Base-by-base conservation (phyloP, 2,113 vertebrate species). In the Labrus mixtus region DNA sequence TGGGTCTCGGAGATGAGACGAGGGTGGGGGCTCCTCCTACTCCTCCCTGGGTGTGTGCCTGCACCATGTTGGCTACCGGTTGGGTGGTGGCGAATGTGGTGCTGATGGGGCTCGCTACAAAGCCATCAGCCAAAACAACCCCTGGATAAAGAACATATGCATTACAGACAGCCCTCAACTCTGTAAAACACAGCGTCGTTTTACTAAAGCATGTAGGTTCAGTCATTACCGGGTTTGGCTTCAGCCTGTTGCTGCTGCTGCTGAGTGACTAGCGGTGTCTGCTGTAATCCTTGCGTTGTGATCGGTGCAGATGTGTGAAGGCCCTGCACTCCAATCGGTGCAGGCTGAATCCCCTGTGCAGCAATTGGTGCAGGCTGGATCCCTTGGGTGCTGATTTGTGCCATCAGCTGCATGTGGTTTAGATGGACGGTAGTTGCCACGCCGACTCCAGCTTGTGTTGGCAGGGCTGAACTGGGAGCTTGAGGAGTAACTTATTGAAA, bases 331-430 rank as follows among this genome's bases (percentile, higher is more conserved):
- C 96, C 95, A 0, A 99, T 95, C 0, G 96, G 95, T 0, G 96
- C 92, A 0, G 97, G 95, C 68, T 99, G 98, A 48, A 99, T 96
- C 36, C 97, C 96, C 87, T 98, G 97, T 0, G 96, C 93, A 0
- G 95, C 78, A 16, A 98, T 97, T 3, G 97, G 94, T 0, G 96
- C 92, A 0, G 96, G 95, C 88, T 99, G 98, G 69, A 99, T 97
- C 1, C 97, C 97, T 64, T 98, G 98, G 0, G 97, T 95, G 16
- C 95, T 91, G 92, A 99, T 96, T 25, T 98, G 97, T 0, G 97
- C 96, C 97, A 99, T 99, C 89, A 99, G 90, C 92, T 99, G 97
- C 97, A 99, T 99, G 90, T 95, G 97, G 83, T 99, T 99, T 19
- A 99, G 94, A 89, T 98, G 98, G 64, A 99, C 97, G 0, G 98